Percentiles rank a stretch among this genome's conserved stretches.
phyloP scores from a whole-genome alignment of 2,113 vertebrate species.

The Epinephelus moara region DNA sequence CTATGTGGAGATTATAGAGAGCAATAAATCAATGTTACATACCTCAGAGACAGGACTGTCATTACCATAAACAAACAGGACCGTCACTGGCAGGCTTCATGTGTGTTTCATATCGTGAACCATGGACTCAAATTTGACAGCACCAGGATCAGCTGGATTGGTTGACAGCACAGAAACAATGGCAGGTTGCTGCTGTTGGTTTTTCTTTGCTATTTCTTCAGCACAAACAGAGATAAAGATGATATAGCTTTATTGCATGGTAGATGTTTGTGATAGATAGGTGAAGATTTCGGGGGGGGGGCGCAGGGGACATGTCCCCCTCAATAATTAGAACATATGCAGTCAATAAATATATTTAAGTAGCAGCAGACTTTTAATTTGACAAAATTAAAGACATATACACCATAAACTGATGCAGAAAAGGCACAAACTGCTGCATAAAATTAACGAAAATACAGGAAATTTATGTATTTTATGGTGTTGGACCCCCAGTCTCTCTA shows the following conservation, averaged over 20 bases:
- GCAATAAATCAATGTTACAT: constrained; percentile 20
- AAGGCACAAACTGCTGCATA: too few species aligned
- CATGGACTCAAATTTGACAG: constrained; percentile 8
- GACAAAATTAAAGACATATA: too few species aligned
- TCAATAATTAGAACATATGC: too few species aligned
- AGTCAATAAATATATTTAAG: too few species aligned
- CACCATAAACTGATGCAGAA: too few species aligned
- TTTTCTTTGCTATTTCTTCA: background rate
- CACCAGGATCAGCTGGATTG: background rate
- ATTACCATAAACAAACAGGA: constrained; percentile 25
- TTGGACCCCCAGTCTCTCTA: too few species aligned
- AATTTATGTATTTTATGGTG: too few species aligned
- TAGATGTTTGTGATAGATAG: background rate
- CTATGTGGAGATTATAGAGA: background rate
- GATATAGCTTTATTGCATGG: background rate
- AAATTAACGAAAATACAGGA: too few species aligned
- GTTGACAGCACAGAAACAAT: background rate
- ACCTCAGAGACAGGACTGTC: constrained; percentile 16
- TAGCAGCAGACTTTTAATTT: too few species aligned
- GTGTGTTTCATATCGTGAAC: constrained; percentile 17
- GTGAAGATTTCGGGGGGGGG: too few species aligned
- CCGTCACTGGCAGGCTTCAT: constrained; percentile 19
- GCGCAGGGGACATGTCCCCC: too few species aligned
- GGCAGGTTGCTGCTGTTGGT: background rate
- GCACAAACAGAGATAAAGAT: background rate